Base-by-base conservation (phyloP, 2,888 invertebrate genomes). In the Blastobasis adustella region DNA sequence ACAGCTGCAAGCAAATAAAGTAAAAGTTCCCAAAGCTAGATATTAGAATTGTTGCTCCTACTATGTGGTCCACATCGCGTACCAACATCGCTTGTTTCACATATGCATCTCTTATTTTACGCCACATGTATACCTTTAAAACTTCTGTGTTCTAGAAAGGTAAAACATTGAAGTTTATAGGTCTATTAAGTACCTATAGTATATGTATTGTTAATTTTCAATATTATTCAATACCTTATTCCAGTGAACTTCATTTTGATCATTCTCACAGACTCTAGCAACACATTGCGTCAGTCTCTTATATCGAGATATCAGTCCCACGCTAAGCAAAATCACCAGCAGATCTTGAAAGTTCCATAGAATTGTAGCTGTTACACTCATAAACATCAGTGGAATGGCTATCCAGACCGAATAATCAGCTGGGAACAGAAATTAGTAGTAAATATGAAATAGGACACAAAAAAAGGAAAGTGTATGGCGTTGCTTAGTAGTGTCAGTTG, bases 341-440 rank as follows among this genome's bases (percentile, higher is more conserved):
- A 93, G 70, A 65, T 94, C 94, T 75, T 91, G 92, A 56, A 91
- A 92, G 62, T 91, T 93, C 93, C 93, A 94, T 0, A 91, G 81
- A 45, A 93, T 91, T 0, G 92, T 93, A 3, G 91, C 90, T 9
- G 91, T 69, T 6, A 71, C 67, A 53, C 75, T 77, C 37, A 92
- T 65, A 56, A 92, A 89, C 1, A 90, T 63, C 2, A 89, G 53
- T 5, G 77, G 71, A 23, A 80, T 43, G 0, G 69, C 76, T 37
- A 71, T 54, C 65, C 68, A 72, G 8, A 67, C 60, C 0, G 72
- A 68, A 51, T 82, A 83, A 47, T 83, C 77, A 41, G 58, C 82
- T 83, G 59, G 4, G 69, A 73, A 43, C 23, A 23, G 37, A 48
- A 6, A 37, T 5, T 44, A 23, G 3, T 40, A 47, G 23, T 38